phyloP scores from a whole-genome alignment of 2,888 invertebrate genomes.

The Chironomus tentans region DNA sequence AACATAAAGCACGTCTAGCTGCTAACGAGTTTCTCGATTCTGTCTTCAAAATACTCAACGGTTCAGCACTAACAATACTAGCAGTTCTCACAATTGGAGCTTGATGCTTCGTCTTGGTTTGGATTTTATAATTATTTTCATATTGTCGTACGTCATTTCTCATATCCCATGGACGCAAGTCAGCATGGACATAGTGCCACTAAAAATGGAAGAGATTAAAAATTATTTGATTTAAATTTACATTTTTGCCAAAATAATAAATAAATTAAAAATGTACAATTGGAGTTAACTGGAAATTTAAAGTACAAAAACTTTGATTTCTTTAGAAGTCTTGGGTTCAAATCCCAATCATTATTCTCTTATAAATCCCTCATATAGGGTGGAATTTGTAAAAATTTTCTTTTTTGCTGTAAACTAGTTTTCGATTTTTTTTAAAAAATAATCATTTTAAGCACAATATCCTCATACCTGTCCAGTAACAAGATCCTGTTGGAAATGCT shows the following conservation, averaged over 20 bases:
- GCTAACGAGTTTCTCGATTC: constrained; percentile 47
- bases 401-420: too few relatives aligned
- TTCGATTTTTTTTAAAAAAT: too few relatives aligned
- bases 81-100: constrained; percentile 64
- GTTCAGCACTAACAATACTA: constrained; percentile 59
- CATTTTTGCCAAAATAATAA: too few relatives aligned
- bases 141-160: constrained; percentile 79
- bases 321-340: too few relatives aligned
- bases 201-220: constrained; percentile 28
- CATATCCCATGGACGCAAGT: constrained; percentile 80
- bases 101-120: constrained; percentile 65
- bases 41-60: constrained; percentile 44
- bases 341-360: too few relatives aligned
- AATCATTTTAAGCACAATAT: too few relatives aligned
- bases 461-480: constrained; percentile 35
- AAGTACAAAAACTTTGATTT: too few relatives aligned
- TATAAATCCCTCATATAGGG: too few relatives aligned
- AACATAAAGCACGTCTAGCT: constrained; percentile 44
- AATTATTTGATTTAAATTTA: too few relatives aligned
- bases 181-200: constrained; percentile 71
- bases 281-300: too few relatives aligned
- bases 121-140: constrained; percentile 70
- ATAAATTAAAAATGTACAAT: too few relatives aligned
- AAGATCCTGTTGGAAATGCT: constrained; percentile 59
- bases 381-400: too few relatives aligned